phyloP scores from a whole-genome alignment of 2,888 invertebrate genomes.

The Lycia hirtaria region DNA sequence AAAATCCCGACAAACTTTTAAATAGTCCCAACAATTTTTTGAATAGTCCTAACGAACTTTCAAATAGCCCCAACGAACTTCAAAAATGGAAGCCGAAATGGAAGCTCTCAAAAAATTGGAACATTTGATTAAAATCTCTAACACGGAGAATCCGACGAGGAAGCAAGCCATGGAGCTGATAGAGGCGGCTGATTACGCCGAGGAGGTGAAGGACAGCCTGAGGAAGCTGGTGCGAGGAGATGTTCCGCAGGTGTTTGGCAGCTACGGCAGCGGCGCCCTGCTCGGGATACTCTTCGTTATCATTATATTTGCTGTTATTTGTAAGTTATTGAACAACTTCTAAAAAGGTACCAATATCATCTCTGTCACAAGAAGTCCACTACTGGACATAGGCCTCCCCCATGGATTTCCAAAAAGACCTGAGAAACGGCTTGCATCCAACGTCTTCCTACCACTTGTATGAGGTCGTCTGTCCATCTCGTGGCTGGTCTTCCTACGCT shows the following conservation, averaged over 20 bases:
- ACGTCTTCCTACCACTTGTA: no score
- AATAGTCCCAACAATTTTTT: no score
- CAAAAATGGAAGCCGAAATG: constrained; percentile 54
- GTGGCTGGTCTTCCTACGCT: no score
- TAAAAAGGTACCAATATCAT: no score
- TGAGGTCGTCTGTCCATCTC: no score
- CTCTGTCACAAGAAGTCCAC: no score
- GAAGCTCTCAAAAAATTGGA: constrained; percentile 55
- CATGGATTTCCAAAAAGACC: no score
- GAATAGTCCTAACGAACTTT: neutral
- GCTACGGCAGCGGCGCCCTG: constrained; percentile 54
- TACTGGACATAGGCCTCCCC: no score
- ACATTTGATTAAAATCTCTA: constrained; percentile 63
- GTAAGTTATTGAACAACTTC: constrained; percentile 61
- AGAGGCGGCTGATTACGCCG: constrained; percentile 85
- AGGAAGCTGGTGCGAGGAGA: constrained; percentile 79
- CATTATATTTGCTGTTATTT: constrained; percentile 63
- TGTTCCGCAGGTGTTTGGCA: constrained; percentile 67
- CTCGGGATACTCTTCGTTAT: constrained; percentile 63
- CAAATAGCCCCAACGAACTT: constrained; percentile 16
- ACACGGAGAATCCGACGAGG: constrained; percentile 73
- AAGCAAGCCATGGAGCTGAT: constrained; percentile 86
- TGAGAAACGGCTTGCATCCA: no score
- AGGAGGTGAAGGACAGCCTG: constrained; percentile 87
- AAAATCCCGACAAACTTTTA: constrained; percentile 11